Base-by-base conservation (phyloP, 2,888 invertebrate species). In the Ashinkailepas kermadecensis region DNA sequence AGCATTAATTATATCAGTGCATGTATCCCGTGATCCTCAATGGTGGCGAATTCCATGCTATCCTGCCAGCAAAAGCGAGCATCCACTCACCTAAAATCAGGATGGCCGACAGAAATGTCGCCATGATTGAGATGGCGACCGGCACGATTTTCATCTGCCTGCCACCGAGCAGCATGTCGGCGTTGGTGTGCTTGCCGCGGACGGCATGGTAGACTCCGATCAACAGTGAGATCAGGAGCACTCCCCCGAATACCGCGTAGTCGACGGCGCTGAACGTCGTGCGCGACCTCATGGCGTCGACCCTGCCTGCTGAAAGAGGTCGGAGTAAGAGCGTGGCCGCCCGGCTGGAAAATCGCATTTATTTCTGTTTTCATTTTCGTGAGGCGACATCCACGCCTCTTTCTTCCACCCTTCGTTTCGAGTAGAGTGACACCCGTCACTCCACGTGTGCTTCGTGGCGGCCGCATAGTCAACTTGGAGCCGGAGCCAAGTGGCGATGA, bases 131-230 rank as follows among this genome's bases (percentile, higher is more conserved):
- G 15, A 83, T 65, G 21, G 82, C 81, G 78, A 83, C 83, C 0
- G 83, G 82, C 6, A 83, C 18, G 23, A 82, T 81, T 2, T 81
- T 81, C 82, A 83, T 83, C 18, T 81, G 54, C 15, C 83, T 81
- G 7, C 82, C 82, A 9, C 81, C 83, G 81, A 83, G 67, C 58
- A 82, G 81, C 74, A 83, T 82, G 58, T 83, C 83, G n/a, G 81
- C 80, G 15, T 81, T 81, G 70, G 81, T 78, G 23, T 62, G 21
- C 15, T 81, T 81, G 58, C 81, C 81, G n/a, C 59, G 57, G 23
- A 74, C 25, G 23, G 74, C 65, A 70, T 74, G 59, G 59, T 81
- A 74, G 74, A 74, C 15, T n/a, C 81, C 81, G 39, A 81, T 81
- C 39, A 70, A 59, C 23, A 81, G 23, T 23, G 81, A 81, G 21